Conservation (phyloP, 2,113 vertebrate genomes). For the Alethe castanea region DNA sequence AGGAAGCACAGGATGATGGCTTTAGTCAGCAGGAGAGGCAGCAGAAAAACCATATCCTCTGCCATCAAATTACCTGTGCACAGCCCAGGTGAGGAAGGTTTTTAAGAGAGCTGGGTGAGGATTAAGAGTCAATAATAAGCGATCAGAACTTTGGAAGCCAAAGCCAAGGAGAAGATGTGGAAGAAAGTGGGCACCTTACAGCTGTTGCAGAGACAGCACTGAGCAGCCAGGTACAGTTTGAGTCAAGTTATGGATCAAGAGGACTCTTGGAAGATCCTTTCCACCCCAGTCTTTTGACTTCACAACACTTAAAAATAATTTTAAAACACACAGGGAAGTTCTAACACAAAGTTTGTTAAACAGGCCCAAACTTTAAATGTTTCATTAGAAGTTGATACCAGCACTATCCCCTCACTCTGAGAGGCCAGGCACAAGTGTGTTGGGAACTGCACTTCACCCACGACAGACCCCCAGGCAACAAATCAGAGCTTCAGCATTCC, state of each 20-base stretch:
- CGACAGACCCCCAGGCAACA: background rate
- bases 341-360: background rate
- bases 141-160: background rate
- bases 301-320: background rate
- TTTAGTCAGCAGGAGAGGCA: background rate
- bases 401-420: background rate
- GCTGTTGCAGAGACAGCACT: background rate
- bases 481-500: background rate
- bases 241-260: background rate
- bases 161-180: background rate
- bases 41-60: background rate
- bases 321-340: background rate
- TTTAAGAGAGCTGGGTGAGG: background rate
- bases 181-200: background rate
- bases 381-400: background rate
- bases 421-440: background rate
- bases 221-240: background rate
- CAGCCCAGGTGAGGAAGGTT: background rate
- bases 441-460: background rate
- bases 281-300: background rate
- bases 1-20: accelerated
- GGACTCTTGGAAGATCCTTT: background rate
- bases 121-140: background rate
- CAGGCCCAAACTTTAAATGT: background rate
- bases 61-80: background rate